Base-by-base conservation (phyloP, 2,797 vertebrate genomes). In the Sebastes minor region DNA sequence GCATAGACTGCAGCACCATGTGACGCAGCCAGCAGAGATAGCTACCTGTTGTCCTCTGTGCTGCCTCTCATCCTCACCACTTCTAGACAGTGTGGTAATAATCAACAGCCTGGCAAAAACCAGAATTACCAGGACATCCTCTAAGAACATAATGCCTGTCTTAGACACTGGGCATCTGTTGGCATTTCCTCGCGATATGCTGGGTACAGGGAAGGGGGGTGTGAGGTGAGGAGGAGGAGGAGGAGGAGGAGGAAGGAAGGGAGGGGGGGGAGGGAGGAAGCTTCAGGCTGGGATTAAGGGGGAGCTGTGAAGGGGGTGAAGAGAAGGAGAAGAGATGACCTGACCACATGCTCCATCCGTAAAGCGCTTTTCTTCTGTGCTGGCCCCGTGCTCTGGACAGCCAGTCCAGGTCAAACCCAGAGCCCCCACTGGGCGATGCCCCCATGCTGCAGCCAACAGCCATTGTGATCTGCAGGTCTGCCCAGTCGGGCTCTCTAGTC, bases 131-230 rank as follows among this genome's bases (percentile, higher is more conserved):
- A 79, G 91, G 91, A 93, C 89, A 91, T 94, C 91, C 92, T 91
- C 88, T 96, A 96, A 96, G 95, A 93, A 95, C 94, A 96, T 96
- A 96, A 96, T 96, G 95, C 95, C 95, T 86, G 92, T 96, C 91
- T 96, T 94, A 96, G 96, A 96, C 83, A 10, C 80, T 49, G 85
- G 94, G 95, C 97, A 97, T 96, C 96, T 97, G 96, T 93, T 95
- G 94, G 93, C 91, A 93, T 96, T 95, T 95, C 88, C 76, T 73
- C 6, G 53, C 20, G 67, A 86, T 93, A 78, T 89, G 87, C 90
- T 82, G 71, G 88, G 92, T 82, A 84, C 89, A 65, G 64, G 91
- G 93, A 81, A 85, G 93, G 93, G 84, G 93, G 87, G 90, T 87
- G 38, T 42, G 38, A 42, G 14, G 38, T 42, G 38, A 42, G 38